These are phyloP conservation scores for Pseudoips prasinana DNA, from an alignment of 2,888 invertebrate genomes.

Conservation along the genomic window DNA sequence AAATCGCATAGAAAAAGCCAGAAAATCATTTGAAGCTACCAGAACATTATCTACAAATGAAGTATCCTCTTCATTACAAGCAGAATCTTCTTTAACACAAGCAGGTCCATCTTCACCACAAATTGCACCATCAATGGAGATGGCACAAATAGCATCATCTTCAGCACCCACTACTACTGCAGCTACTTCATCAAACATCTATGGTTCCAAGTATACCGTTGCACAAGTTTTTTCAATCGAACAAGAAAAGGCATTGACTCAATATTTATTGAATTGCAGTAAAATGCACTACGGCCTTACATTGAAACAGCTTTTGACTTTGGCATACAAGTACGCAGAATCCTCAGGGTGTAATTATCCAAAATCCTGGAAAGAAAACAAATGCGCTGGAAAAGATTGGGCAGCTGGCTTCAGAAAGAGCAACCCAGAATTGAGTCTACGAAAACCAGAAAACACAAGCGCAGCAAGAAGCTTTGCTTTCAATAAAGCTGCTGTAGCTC, in stretches of 20 bases:
- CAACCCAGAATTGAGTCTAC: conserved; percentile 23
- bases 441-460: conserved; percentile 32
- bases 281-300: conserved; percentile 9
- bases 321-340: conserved; percentile 28
- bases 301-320: conserved; percentile 20
- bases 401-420: conserved; percentile 22
- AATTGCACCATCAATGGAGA: no score
- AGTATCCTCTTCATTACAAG: conserved; percentile 16
- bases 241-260: conserved; percentile 20
- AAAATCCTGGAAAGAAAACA: conserved; percentile 17
- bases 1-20: no score
- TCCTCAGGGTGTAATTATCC: conserved; percentile 16
- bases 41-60: no score
- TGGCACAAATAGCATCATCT: conserved; percentile 8
- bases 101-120: conserved; percentile 13
- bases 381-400: conserved; percentile 28
- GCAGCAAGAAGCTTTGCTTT: conserved; percentile 30
- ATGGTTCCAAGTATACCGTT: no score
- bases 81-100: conserved; percentile 15
- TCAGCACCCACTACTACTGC: conserved; percentile 15
- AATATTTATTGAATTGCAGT: conserved; percentile 27
- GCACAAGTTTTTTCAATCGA: no score
- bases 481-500: conserved; percentile 26
- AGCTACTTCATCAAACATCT: no score
- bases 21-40: no score